phyloP scores from a whole-genome alignment of 2,113 vertebrate genomes.

The Xenotilapia leptura region DNA sequence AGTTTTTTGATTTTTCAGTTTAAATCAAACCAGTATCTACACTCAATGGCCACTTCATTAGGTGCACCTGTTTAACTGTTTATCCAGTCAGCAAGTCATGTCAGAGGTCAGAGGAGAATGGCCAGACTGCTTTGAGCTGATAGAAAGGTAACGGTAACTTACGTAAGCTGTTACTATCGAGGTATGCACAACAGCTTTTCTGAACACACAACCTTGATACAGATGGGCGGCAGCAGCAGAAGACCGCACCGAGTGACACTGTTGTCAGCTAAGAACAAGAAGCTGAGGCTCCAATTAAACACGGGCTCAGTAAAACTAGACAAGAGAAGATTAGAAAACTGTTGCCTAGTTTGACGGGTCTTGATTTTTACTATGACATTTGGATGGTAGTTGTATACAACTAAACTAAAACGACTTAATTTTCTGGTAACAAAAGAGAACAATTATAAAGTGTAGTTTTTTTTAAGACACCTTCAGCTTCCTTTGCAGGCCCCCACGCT shows the following conservation, averaged over 20 bases:
- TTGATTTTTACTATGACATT: background rate
- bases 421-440: background rate
- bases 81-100: background rate
- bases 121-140: background rate
- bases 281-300: background rate
- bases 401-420: background rate
- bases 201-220: background rate
- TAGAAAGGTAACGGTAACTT: background rate
- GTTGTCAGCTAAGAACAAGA: background rate
- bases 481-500: background rate
- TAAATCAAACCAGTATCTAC: background rate
- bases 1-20: background rate
- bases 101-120: background rate
- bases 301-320: background rate
- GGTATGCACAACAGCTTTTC: background rate
- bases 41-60: background rate
- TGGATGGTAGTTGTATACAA: background rate
- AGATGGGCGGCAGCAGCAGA: background rate
- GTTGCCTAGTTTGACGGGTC: background rate
- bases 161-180: background rate
- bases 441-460: background rate
- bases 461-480: background rate
- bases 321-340: background rate
- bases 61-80: background rate
- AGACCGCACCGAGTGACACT: too few relatives aligned